Percentiles rank a stretch among this genome's conserved stretches.
phyloP scores from a whole-genome alignment of 2,888 invertebrate species.

The Druceiella hillmani region DNA sequence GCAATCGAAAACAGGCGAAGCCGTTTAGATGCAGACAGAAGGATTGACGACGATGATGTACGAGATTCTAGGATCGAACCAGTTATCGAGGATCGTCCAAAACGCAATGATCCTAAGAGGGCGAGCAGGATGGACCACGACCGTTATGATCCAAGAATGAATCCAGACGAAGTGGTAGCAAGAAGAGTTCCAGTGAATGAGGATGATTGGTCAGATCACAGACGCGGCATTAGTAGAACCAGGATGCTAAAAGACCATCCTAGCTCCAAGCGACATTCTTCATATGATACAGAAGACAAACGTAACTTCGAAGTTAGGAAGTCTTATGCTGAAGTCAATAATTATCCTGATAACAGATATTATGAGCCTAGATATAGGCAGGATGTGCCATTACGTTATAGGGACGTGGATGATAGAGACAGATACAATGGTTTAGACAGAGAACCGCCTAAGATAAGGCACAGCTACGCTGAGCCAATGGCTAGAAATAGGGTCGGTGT shows the following conservation, averaged over 20 bases:
- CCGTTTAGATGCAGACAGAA: too few species aligned
- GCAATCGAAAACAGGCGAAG: too few species aligned
- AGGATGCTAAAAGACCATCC: slow-evolving; percentile 44
- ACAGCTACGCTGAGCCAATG: slow-evolving; percentile 64
- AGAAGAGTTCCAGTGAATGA: too few species aligned
- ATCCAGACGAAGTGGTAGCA: not conserved
- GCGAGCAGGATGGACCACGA: not conserved
- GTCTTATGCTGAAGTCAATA: slow-evolving; percentile 6
- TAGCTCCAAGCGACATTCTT: slow-evolving; percentile 31
- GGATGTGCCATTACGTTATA: too few species aligned
- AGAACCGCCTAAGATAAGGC: slow-evolving; percentile 49
- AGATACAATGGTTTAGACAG: slow-evolving; percentile 42
- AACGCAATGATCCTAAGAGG: not conserved
- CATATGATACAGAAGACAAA: not conserved
- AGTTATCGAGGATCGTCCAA: slow-evolving; percentile 31
- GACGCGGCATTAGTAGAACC: slow-evolving; percentile 46
- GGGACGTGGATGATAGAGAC: slow-evolving; percentile 44
- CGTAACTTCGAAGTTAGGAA: not conserved
- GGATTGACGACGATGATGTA: slow-evolving; percentile 47
- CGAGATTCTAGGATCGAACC: slow-evolving; percentile 45
- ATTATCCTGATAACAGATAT: too few species aligned
- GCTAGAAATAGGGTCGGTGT: slow-evolving; percentile 48
- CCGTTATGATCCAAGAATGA: not conserved
- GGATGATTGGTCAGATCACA: slow-evolving; percentile 43
- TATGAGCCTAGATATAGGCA: too few species aligned